Evolutionary conservation across 2,888 invertebrate species (phyloP), one percentile per base, ranked within the genome.

Genomic region (Cancer borealis): DNA sequence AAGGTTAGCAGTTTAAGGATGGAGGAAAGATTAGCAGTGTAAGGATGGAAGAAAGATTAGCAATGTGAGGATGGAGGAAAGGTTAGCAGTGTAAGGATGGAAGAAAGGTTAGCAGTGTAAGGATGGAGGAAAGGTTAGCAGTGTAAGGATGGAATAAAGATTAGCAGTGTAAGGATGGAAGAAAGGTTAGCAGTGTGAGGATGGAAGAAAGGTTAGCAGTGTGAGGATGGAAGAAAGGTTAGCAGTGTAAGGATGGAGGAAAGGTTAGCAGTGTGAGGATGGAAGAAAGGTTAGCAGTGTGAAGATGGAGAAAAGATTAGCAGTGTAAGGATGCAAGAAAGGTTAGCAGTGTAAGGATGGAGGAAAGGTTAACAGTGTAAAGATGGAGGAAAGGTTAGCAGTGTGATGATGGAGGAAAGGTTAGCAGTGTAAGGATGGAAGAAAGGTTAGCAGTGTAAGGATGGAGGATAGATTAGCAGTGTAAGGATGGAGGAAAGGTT

Each of bases 261-360:
- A n/a, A 84, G 84, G 84, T 39, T 26, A 84, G 84, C 4, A n/a
- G 26, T 26, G 84, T 26, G 5, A n/a, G 84, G 84, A 84, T 1
- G 84, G 84, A 84, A 84, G 84, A 30, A 84, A 84, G 84, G 84
- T n/a, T n/a, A 21, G n/a, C n/a, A n/a, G n/a, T n/a, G n/a, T n/a
- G n/a, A n/a, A n/a, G n/a, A n/a, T n/a, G n/a, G n/a, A n/a, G n/a
- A n/a, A n/a, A n/a, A n/a, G 84, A 3, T n/a, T 12, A 30, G 26
- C 4, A 84, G 84, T 26, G 84, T 26, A 30, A 84, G 84, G 26
- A 10, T 12, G 84, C 4, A 84, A 6, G 30, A n/a, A n/a, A n/a
- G n/a, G n/a, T n/a, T n/a, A n/a, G n/a, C n/a, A n/a, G n/a, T n/a
- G n/a, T n/a, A n/a, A n/a, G n/a, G n/a, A n/a, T n/a, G n/a, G n/a